Evolutionary conservation across 2,888 invertebrate species (phyloP).

Genomic region (Tigriopus californicus): DNA sequence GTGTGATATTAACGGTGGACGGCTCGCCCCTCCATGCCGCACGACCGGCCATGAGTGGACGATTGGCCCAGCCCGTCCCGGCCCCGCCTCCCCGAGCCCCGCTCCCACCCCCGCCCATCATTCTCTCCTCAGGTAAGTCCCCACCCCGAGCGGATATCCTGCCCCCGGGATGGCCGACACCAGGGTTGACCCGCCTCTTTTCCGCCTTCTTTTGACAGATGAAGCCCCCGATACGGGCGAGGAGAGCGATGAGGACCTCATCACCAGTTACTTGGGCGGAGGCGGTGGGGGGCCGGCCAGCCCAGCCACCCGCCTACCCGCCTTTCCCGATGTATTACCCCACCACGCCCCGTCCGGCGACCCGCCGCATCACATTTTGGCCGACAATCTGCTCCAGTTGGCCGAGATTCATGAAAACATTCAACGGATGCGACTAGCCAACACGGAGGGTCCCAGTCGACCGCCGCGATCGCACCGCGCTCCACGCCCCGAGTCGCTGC

Average conservation of each 20-base stretch:
- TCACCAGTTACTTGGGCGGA: slow-evolving; percentile 18
- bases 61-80: too few relatives aligned
- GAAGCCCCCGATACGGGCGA: slow-evolving; percentile 21
- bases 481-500: too few relatives aligned
- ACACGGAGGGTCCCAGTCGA: slow-evolving; percentile 12
- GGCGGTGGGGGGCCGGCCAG: neutral
- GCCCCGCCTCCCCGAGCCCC: too few relatives aligned
- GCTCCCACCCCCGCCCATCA: too few relatives aligned
- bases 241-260: slow-evolving; percentile 20
- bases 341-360: neutral
- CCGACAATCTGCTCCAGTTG: slow-evolving; percentile 54
- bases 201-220: too few relatives aligned
- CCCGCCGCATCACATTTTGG: slow-evolving; percentile 27
- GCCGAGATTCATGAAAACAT: slow-evolving; percentile 54
- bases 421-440: slow-evolving; percentile 48
- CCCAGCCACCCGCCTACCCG: neutral
- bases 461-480: neutral
- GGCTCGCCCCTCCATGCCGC: too few relatives aligned
- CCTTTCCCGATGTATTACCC: neutral
- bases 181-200: too few relatives aligned
- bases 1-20: too few relatives aligned
- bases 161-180: too few relatives aligned
- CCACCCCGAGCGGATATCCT: too few relatives aligned
- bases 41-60: too few relatives aligned
- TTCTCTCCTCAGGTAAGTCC: too few relatives aligned